Percentiles rank a stretch among this genome's conserved stretches.
Evolutionary conservation across 2,797 vertebrate genomes (phyloP).

Genomic region (Atherinosoma microstoma): DNA sequence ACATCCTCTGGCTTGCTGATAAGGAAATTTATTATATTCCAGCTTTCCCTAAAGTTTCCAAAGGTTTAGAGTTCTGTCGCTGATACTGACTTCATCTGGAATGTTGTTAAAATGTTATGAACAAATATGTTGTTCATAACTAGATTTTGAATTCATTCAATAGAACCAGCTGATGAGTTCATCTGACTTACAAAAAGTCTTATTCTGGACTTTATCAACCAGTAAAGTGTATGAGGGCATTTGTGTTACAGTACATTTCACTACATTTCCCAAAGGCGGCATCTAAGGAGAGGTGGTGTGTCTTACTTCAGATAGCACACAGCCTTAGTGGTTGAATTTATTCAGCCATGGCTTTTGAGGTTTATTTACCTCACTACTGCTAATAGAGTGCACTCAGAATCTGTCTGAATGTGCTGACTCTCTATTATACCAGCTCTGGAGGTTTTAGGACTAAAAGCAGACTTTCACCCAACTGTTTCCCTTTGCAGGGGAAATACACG

Average conservation of each 20-base stretch:
- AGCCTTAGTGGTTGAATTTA: conserved; percentile 71
- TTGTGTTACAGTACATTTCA: conserved; percentile 75
- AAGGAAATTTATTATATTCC: not conserved
- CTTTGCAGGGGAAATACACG: conserved; percentile 63
- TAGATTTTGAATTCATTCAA: conserved; percentile 8
- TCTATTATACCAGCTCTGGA: conserved; percentile 64
- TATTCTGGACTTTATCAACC: conserved; percentile 61
- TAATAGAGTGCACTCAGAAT: conserved; percentile 79
- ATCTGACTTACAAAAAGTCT: conserved; percentile 31
- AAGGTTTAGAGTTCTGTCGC: not conserved
- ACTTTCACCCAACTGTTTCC: conserved; percentile 76
- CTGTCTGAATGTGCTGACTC: conserved; percentile 78
- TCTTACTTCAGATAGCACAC: conserved; percentile 57
- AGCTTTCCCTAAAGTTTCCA: not conserved
- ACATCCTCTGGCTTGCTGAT: not conserved
- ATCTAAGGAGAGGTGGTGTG: conserved; percentile 56
- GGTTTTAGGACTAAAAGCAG: conserved; percentile 79
- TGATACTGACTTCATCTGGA: not conserved
- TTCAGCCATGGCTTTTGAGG: conserved; percentile 78
- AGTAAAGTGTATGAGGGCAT: conserved; percentile 47
- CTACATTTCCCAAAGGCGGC: conserved; percentile 70
- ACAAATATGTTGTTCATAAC: not conserved
- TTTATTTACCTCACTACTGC: conserved; percentile 80
- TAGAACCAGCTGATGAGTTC: conserved; percentile 23
- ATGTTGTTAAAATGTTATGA: not conserved